A percentile compares a stretch with the other conserved stretches of the same genome.
These are phyloP conservation scores for Corythornis vintsioides DNA, from an alignment of 2,113 vertebrate species.

Conservation along the genomic window DNA sequence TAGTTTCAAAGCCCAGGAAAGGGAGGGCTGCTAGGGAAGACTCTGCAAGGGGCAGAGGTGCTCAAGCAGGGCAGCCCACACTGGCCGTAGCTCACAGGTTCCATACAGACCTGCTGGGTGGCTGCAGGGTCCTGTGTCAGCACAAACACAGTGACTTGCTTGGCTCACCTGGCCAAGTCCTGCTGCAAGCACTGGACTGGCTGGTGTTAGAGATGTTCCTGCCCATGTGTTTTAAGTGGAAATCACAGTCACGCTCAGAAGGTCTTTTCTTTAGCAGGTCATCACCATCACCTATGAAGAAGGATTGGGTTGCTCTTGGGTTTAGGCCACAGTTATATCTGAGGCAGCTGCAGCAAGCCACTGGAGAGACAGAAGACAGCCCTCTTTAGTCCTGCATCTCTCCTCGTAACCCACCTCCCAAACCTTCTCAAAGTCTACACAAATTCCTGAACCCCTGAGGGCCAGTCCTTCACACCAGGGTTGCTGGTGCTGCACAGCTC, in stretches of 20 bases:
- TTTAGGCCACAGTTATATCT: neutral
- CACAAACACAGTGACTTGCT: neutral
- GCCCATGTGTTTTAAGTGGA: accelerated
- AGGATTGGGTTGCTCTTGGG: neutral
- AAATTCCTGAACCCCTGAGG: neutral
- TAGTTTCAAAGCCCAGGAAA: neutral
- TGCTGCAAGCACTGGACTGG: neutral
- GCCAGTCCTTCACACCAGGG: neutral
- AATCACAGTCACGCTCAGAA: neutral
- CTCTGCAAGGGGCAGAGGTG: neutral
- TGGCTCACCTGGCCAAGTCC: neutral
- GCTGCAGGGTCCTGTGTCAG: neutral
- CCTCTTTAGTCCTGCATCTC: neutral
- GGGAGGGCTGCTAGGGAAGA: neutral
- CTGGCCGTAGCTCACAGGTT: neutral
- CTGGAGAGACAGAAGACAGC: neutral
- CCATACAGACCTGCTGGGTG: too few relatives aligned
- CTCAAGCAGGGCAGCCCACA: neutral
- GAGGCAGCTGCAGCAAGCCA: neutral
- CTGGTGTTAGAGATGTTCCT: neutral
- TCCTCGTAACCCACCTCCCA: neutral
- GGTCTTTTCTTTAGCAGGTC: neutral
- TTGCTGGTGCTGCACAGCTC: neutral
- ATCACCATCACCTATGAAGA: neutral
- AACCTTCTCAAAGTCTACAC: accelerated